These are phyloP conservation scores for Idaea straminata DNA, from an alignment of 2,888 invertebrate species.

Conservation along the genomic window DNA sequence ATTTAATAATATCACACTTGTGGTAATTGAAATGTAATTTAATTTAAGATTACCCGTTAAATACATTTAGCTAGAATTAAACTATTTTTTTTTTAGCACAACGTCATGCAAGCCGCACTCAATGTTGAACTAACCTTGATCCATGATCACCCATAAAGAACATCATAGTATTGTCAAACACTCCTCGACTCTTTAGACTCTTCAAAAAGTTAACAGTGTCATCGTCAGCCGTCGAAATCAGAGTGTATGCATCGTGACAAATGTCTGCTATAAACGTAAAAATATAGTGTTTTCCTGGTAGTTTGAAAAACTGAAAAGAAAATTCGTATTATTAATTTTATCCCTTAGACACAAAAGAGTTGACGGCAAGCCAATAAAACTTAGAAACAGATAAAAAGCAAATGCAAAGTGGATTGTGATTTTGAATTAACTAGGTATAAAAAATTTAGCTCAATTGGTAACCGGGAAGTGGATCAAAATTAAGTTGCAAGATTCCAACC, in stretches of 20 bases:
- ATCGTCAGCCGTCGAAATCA: slow-evolving; percentile 87
- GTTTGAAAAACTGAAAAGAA: slow-evolving; percentile 44
- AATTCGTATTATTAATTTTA: background rate
- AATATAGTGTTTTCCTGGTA: slow-evolving; percentile 83
- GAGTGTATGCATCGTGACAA: slow-evolving; percentile 91
- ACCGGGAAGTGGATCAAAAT: too few relatives aligned
- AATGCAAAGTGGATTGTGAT: background rate
- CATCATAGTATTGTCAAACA: slow-evolving; percentile 88
- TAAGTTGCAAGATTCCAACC: background rate
- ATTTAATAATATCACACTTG: too few relatives aligned
- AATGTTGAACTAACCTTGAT: slow-evolving; percentile 80
- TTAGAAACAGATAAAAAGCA: background rate
- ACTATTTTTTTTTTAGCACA: too few relatives aligned
- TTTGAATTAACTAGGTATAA: background rate
- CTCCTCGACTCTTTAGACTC: slow-evolving; percentile 78
- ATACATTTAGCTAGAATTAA: too few relatives aligned
- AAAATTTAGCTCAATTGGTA: too few relatives aligned
- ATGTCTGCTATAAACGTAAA: slow-evolving; percentile 94
- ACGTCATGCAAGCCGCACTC: background rate
- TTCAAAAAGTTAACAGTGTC: slow-evolving; percentile 84
- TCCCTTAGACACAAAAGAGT: too few relatives aligned
- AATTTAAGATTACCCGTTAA: too few relatives aligned
- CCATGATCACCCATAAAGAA: slow-evolving; percentile 97
- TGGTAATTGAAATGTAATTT: too few relatives aligned
- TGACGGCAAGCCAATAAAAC: background rate